Evolutionary conservation across 2,797 vertebrate genomes (phyloP), one percentile per base, ranked within the genome.

Genomic region (Dendrocincla tyrannina): DNA sequence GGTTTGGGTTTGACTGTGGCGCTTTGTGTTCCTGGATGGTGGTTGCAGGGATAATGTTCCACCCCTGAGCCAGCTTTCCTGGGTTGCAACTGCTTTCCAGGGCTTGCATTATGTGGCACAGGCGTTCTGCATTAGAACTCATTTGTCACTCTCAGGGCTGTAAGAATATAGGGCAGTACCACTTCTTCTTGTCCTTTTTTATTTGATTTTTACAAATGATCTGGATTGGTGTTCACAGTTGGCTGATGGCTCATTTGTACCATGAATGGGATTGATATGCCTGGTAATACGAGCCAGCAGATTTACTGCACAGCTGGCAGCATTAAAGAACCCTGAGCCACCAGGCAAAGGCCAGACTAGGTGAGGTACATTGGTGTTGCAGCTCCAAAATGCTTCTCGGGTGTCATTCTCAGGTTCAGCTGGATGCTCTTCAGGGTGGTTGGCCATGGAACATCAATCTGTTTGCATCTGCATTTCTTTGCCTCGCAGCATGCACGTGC

Each of bases 261-360:
- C 2, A 7, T 41, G 93, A 96, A 84, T 66, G 91, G 93, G 89
- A 96, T 93, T 53, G 97, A 97, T 96, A 97, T 84, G 93, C 93
- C 97, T 97, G 96, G 97, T 92, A 97, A 98, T 94, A 97, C 55
- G 79, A 96, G 79, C 93, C 94, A 88, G 81, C 69, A 95, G 97
- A 97, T 97, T 98, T 97, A 92, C 90, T 95, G 94, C 94, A 93
- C 95, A 87, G 95, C 77, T 97, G 97, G 97, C 96, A 97, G 85
- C 92, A 80, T 87, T 60, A 96, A 93, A 97, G 92, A 64, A 94
- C 75, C 91, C 93, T 60, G 91, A 96, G 91, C 96, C 90, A 92
- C 49, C 78, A 91, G 93, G 95, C 96, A 96, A 85, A 96, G 86
- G 93, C 91, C 93, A 96, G 88, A 73, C 14, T 41, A 92, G 93